phyloP scores from a whole-genome alignment of 2,113 vertebrate species.

The Monarcha castaneiventris region DNA sequence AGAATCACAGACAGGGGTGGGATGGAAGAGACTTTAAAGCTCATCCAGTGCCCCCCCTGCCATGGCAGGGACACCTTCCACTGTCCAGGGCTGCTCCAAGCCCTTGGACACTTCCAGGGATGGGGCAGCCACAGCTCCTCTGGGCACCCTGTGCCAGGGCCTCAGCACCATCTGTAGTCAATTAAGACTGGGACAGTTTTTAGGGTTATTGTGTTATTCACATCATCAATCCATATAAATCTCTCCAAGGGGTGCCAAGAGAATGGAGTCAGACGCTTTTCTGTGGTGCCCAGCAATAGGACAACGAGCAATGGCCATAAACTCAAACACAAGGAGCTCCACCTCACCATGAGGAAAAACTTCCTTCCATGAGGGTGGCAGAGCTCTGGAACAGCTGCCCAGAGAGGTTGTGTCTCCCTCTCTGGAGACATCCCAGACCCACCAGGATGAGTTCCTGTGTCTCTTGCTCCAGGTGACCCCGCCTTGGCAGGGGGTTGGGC shows the following conservation, averaged over 20 bases:
- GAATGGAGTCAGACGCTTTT: too few species aligned
- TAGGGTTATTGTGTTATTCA: background rate
- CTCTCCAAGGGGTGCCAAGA: background rate
- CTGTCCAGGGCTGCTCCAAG: background rate
- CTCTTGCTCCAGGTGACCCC: background rate
- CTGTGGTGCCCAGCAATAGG: background rate
- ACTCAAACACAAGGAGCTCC: background rate
- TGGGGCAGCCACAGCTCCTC: background rate
- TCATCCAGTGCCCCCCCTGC: background rate
- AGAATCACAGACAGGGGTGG: too few species aligned
- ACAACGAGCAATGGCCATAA: background rate
- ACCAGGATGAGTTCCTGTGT: accelerated
- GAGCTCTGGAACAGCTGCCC: background rate
- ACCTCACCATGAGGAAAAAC: background rate
- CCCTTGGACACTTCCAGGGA: background rate
- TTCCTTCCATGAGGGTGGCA: background rate
- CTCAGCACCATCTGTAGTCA: background rate
- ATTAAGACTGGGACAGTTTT: background rate
- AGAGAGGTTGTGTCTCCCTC: background rate
- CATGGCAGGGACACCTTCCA: background rate
- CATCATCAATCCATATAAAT: background rate
- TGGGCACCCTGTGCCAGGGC: background rate
- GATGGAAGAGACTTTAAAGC: background rate
- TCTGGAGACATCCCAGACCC: too few species aligned
- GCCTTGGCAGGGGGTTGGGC: background rate